A percentile compares a stretch with the other conserved stretches of the same genome.
phyloP scores from a whole-genome alignment of 2,888 invertebrate species.

The Apamea epomidion region DNA sequence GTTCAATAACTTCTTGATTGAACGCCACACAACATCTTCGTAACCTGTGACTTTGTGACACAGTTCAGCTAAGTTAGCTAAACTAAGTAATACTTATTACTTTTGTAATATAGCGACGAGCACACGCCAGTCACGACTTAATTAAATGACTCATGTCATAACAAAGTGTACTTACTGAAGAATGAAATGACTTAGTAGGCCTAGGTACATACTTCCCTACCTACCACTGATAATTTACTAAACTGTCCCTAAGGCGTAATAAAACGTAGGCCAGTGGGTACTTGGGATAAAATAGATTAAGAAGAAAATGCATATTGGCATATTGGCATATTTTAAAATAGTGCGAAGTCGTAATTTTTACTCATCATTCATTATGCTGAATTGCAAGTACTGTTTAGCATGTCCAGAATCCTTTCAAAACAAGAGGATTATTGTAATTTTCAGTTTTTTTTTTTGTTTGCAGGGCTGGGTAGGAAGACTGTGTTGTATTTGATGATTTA shows the following conservation, averaged over 20 bases:
- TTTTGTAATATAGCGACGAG: neutral
- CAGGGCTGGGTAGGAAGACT: neutral
- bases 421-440: neutral
- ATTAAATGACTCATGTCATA: conserved; percentile 8
- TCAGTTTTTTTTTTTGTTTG: neutral
- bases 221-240: conserved; percentile 21
- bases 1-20: neutral
- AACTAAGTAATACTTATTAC: neutral
- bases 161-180: conserved; percentile 14
- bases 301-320: neutral
- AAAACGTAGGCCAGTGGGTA: conserved; percentile 6
- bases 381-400: neutral
- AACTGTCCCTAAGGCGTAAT: conserved; percentile 6
- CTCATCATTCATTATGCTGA: neutral
- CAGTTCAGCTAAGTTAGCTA: neutral
- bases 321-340: conserved; percentile 22
- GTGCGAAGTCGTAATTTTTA: neutral
- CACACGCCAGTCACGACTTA: conserved; percentile 1
- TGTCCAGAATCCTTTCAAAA: neutral
- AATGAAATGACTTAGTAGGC: conserved; percentile 18
- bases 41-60: neutral
- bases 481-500: neutral
- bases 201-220: neutral
- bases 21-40: neutral
- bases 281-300: conserved; percentile 6